Conservation (phyloP, 1,140 invertebrate species). For the Heliconius hewitsoni region DNA sequence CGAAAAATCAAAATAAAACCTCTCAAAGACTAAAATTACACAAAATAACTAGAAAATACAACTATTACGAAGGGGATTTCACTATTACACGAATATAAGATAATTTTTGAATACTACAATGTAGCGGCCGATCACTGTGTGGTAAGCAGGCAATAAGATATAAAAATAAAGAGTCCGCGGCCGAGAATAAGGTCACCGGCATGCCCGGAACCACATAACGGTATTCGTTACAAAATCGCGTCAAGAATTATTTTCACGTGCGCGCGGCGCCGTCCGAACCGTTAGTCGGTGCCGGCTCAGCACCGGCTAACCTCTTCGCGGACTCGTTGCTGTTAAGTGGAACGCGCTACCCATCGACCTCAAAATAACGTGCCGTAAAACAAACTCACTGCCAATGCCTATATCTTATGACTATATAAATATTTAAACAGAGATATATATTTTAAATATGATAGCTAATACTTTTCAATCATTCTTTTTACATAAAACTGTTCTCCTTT, state of each 20-base stretch:
- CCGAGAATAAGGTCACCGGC: slow-evolving; percentile 75
- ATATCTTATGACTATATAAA: not conserved
- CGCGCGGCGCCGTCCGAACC: slow-evolving; percentile 63
- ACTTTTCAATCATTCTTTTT: not conserved
- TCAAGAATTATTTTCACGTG: slow-evolving; percentile 81
- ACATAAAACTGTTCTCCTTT: not conserved
- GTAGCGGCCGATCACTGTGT: slow-evolving; percentile 34
- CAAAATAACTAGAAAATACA: not conserved
- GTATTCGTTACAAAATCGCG: slow-evolving; percentile 80
- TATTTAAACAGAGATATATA: not conserved
- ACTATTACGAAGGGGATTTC: not conserved
- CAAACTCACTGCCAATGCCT: not conserved
- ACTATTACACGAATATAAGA: not conserved
- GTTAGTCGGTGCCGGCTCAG: slow-evolving; percentile 57
- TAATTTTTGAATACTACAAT: slow-evolving; percentile 18
- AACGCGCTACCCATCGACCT: slow-evolving; percentile 48
- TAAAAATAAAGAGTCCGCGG: slow-evolving; percentile 72
- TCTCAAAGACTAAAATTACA: not conserved
- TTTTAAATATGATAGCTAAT: not conserved
- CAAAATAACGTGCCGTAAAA: slow-evolving; percentile 14
- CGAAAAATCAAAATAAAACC: not conserved
- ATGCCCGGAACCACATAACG: slow-evolving; percentile 78
- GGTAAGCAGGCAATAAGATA: slow-evolving; percentile 64
- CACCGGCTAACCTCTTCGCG: slow-evolving; percentile 40
- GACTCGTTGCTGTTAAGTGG: slow-evolving; percentile 55